These are phyloP conservation scores for Pseudomyrmex cubaensis DNA, from an alignment of 1,140 invertebrate species.

Conservation along the genomic window DNA sequence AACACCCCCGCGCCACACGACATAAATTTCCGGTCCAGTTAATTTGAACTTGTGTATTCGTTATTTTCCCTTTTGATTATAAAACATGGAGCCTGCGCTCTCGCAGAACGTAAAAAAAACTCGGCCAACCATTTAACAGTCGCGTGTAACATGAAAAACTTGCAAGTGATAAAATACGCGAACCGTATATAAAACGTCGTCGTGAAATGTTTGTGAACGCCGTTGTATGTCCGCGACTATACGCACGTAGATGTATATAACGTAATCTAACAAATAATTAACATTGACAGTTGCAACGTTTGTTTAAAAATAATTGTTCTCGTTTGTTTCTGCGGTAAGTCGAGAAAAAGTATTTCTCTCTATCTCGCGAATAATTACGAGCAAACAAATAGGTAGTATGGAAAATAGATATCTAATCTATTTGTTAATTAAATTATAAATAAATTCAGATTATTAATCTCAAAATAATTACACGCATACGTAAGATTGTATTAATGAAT, in stretches of 20 bases:
- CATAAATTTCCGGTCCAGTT: constrained; percentile 35
- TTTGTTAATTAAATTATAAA: constrained; percentile 5
- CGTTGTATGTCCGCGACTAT: neutral
- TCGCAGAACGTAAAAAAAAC: constrained; percentile 25
- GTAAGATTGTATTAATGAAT: too few species aligned
- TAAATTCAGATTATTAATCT: too few species aligned
- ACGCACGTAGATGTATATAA: neutral
- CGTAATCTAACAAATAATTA: constrained; percentile 23
- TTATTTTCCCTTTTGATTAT: constrained; percentile 40
- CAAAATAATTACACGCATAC: too few species aligned
- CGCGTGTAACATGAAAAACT: constrained; percentile 14
- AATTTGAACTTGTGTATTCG: constrained; percentile 1
- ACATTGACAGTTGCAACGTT: neutral
- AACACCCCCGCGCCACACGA: neutral
- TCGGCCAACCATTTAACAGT: constrained; percentile 51
- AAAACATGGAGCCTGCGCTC: constrained; percentile 4
- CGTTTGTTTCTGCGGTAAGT: neutral
- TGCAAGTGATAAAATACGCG: constrained; percentile 31
- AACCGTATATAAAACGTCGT: constrained; percentile 18
- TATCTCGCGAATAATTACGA: too few species aligned
- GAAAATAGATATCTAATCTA: too few species aligned
- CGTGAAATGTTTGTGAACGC: constrained; percentile 18
- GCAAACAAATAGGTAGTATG: too few species aligned
- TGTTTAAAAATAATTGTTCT: neutral
- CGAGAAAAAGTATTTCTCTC: neutral